phyloP scores from a whole-genome alignment of 2,113 vertebrate species.

The Tetraodon nigroviridis region DNA sequence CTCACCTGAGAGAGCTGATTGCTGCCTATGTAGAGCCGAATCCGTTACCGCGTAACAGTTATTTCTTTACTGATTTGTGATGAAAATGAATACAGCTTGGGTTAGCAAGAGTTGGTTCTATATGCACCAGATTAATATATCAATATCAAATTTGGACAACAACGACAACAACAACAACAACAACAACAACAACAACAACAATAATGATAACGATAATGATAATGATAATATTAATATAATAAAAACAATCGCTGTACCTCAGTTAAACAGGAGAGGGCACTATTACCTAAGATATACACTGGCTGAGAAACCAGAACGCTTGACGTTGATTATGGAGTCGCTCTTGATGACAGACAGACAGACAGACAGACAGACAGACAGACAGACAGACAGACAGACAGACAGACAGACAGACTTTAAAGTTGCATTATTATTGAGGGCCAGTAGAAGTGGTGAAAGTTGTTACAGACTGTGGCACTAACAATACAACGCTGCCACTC shows the following conservation, averaged over 20 bases:
- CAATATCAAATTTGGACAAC: no score
- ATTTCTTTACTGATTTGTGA: no score
- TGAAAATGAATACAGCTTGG: no score
- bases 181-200: no score
- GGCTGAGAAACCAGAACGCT: background rate
- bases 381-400: background rate
- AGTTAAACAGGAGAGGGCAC: conserved; percentile 61
- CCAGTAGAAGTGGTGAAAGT: conserved; percentile 57
- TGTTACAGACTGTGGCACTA: conserved; percentile 56
- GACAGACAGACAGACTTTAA: conserved; percentile 37
- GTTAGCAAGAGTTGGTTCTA: no score
- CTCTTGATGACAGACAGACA: background rate
- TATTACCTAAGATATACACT: conserved; percentile 47
- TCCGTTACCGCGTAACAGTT: no score
- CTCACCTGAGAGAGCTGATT: no score
- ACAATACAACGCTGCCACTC: conserved; percentile 64
- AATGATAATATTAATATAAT: no score
- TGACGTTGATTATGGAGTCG: background rate
- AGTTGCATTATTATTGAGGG: conserved; percentile 44
- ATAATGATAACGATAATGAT: no score
- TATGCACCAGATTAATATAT: no score
- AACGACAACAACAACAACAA: no score
- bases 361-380: background rate
- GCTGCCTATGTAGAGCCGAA: no score
- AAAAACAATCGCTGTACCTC: background rate